phyloP scores from a whole-genome alignment of 2,113 vertebrate species.

The Amblyopsis rosae region DNA sequence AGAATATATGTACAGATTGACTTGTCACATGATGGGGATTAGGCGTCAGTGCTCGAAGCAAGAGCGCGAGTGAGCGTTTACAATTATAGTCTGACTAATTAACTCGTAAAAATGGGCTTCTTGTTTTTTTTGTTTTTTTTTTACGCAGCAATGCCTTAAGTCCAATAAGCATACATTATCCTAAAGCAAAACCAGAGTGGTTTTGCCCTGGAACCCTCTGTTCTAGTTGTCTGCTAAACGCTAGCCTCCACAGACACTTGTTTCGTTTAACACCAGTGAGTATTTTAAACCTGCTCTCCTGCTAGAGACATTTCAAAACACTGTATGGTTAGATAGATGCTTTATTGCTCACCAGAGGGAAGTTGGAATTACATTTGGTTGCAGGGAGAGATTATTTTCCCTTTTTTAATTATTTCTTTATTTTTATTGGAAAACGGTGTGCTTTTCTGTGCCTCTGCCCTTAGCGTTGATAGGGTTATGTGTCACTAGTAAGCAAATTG shows the following conservation, averaged over 20 bases:
- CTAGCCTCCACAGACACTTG: constrained; percentile 43
- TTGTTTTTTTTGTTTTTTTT: constrained; percentile 45
- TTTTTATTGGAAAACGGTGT: constrained; percentile 36
- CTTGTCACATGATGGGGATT: constrained; percentile 55
- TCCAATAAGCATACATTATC: constrained; percentile 66
- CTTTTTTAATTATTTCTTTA: constrained; percentile 2
- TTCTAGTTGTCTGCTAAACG: constrained; percentile 63
- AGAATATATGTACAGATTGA: constrained; percentile 37
- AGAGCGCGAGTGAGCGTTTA: constrained; percentile 14
- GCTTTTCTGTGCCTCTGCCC: constrained; percentile 32
- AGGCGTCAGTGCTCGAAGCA: constrained; percentile 25
- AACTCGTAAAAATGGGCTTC: constrained; percentile 62
- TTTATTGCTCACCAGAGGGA: no score
- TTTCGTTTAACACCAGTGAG: constrained; percentile 51
- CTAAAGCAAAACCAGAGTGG: constrained; percentile 49
- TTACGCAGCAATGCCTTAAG: constrained; percentile 62
- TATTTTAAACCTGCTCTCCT: constrained; percentile 46
- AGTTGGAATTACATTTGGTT: no score
- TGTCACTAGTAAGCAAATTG: no score
- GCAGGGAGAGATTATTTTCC: no score
- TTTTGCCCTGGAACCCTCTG: constrained; percentile 45
- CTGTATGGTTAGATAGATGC: no score
- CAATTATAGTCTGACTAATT: constrained; percentile 67
- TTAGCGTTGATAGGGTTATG: constrained; percentile 24
- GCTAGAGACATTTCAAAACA: background rate